Evolutionary conservation across 2,888 invertebrate genomes (phyloP).

Genomic region (Pyralis farinalis): DNA sequence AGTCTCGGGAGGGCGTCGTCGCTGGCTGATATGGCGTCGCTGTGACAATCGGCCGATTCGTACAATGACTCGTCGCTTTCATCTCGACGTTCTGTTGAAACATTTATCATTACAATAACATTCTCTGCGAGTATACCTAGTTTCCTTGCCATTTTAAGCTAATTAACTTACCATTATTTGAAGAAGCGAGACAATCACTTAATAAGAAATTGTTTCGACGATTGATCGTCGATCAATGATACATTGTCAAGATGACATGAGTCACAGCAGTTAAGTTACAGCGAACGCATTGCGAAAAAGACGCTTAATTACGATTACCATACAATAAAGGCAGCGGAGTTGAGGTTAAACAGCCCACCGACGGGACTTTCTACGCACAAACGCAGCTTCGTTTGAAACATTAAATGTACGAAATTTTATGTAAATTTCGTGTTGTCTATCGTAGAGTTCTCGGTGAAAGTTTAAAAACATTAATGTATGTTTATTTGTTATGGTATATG

Average conservation of each 20-base stretch:
- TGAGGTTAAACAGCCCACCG: conserved; percentile 20
- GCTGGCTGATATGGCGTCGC: conserved; percentile 68
- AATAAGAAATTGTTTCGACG: conserved; percentile 16
- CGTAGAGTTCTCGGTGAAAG: too few species aligned
- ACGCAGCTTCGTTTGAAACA: conserved; percentile 7
- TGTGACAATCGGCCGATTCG: conserved; percentile 73
- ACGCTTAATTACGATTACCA: conserved; percentile 33
- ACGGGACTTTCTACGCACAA: conserved; percentile 28
- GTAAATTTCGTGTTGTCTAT: conserved; percentile 15
- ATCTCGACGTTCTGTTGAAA: conserved; percentile 65
- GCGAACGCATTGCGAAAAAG: conserved; percentile 11
- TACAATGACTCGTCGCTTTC: conserved; percentile 75
- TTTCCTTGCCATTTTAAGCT: conserved; percentile 37
- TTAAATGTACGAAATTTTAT: conserved; percentile 18
- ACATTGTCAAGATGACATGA: conserved; percentile 20
- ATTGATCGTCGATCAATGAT: conserved; percentile 23
- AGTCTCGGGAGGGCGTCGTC: conserved; percentile 64
- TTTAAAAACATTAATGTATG: too few species aligned
- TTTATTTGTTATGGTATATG: too few species aligned
- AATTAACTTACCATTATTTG: conserved; percentile 9
- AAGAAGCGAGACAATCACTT: conserved; percentile 36
- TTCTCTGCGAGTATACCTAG: conserved; percentile 6
- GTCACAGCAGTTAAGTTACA: conserved; percentile 13
- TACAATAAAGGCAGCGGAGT: conserved; percentile 26
- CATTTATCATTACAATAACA: conserved; percentile 8